phyloP scores from a whole-genome alignment of 1,140 invertebrate species.

The Drosophila sp. region DNA sequence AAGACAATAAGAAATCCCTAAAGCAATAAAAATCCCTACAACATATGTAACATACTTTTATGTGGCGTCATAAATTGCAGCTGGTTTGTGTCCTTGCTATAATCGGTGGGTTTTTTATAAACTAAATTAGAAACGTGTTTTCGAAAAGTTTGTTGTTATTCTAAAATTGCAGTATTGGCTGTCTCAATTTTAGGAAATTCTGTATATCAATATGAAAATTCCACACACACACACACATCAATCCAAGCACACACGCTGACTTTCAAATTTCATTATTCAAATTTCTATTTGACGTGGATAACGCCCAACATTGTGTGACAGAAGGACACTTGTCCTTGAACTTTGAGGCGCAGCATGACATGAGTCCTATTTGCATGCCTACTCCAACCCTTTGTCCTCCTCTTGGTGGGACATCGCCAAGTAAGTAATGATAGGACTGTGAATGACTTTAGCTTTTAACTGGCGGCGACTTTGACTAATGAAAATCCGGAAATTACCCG shows the following conservation, averaged over 20 bases:
- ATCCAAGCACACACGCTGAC: conserved; percentile 22
- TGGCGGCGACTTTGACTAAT: conserved; percentile 31
- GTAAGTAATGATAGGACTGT: conserved; percentile 9
- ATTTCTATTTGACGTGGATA: conserved; percentile 44
- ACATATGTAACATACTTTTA: conserved; percentile 64
- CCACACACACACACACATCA: not conserved
- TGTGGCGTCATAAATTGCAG: conserved; percentile 40
- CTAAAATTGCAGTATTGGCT: too few relatives aligned
- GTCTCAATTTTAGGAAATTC: too few relatives aligned
- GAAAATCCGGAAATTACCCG: conserved; percentile 23
- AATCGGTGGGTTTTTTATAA: not conserved
- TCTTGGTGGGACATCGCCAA: not conserved
- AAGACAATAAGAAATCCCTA: not conserved
- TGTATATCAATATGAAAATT: conserved; percentile 13
- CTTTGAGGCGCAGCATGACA: conserved; percentile 61
- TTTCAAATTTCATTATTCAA: conserved; percentile 56
- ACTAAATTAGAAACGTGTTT: too few relatives aligned
- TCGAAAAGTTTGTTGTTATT: too few relatives aligned
- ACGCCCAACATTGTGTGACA: conserved; percentile 53
- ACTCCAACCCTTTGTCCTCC: not conserved
- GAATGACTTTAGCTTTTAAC: conserved; percentile 12
- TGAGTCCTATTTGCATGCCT: conserved; percentile 29
- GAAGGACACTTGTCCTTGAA: conserved; percentile 35
- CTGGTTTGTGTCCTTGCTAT: conserved; percentile 19
- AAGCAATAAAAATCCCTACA: not conserved